Conservation (phyloP, 2,113 vertebrate species). For the Peromyscus polionotus region DNA sequence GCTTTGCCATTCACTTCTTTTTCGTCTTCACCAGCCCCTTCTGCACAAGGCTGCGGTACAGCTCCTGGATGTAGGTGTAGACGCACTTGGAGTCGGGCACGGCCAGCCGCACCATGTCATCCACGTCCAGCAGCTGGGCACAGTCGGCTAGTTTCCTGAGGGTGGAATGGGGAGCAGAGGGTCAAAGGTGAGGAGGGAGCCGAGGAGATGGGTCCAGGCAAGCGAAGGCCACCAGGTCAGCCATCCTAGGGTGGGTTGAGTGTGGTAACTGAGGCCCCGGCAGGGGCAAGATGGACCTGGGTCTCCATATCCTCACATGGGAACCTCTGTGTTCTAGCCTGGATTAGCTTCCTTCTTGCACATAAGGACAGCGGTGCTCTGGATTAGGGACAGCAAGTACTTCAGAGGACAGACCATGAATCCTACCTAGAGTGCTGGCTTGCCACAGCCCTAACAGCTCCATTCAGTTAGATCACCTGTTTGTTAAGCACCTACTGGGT, state of each 20-base stretch:
- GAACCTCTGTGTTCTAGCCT: not conserved
- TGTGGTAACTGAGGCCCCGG: not conserved
- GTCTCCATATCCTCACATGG: rapidly evolving
- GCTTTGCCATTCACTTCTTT: constrained; percentile 81
- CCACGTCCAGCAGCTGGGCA: constrained; percentile 88
- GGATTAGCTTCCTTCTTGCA: not conserved
- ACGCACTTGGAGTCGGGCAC: constrained; percentile 89
- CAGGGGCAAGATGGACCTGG: too few species aligned
- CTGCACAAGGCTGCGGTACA: constrained; percentile 90
- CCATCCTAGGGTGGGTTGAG: not conserved
- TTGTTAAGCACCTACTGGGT: not conserved
- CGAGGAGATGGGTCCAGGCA: not conserved
- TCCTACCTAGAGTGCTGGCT: not conserved
- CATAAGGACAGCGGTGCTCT: not conserved
- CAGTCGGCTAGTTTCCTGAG: constrained; percentile 86
- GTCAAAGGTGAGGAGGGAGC: not conserved
- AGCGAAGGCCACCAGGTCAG: not conserved
- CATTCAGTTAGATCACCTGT: not conserved
- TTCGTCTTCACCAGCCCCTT: constrained; percentile 90
- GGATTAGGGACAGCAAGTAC: not conserved
- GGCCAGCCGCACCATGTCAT: constrained; percentile 87
- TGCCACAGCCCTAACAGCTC: not conserved
- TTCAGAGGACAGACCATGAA: not conserved
- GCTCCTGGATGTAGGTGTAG: constrained; percentile 90
- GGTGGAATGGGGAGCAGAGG: not conserved